Percentiles rank a stretch among this genome's conserved stretches.
These are phyloP conservation scores for Bombus confusus DNA, from an alignment of 1,140 invertebrate species.

Conservation along the genomic window DNA sequence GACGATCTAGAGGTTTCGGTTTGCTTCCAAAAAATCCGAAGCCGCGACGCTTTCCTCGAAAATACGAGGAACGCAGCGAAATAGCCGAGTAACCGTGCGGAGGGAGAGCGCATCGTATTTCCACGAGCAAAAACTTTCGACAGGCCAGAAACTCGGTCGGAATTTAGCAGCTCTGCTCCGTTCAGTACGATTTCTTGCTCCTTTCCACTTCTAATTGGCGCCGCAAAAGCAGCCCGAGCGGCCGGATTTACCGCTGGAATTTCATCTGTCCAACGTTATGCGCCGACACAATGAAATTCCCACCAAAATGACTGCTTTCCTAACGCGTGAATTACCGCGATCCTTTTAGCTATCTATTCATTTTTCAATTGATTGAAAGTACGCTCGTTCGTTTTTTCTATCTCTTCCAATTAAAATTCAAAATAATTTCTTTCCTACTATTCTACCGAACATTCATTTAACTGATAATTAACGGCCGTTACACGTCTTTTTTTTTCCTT, in stretches of 20 bases:
- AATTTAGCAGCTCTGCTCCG: constrained; percentile 17
- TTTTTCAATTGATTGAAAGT: background rate
- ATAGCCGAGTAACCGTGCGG: background rate
- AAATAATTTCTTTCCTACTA: background rate
- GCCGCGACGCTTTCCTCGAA: no score
- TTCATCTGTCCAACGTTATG: background rate
- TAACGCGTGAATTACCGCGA: background rate
- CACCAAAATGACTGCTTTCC: background rate
- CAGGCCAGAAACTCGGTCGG: constrained; percentile 29
- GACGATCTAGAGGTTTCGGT: no score
- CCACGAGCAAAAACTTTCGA: constrained; percentile 5
- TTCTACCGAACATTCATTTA: background rate
- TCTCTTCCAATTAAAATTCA: background rate
- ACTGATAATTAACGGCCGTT: no score
- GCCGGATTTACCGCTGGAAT: constrained; percentile 15
- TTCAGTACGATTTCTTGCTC: constrained; percentile 25
- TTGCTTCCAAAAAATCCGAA: background rate
- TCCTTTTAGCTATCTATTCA: background rate
- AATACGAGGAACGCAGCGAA: background rate
- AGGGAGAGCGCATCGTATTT: background rate
- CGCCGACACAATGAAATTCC: constrained; percentile 24
- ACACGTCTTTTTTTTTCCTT: background rate
- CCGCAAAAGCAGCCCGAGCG: background rate
- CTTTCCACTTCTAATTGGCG: constrained; percentile 34
- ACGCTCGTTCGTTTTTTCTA: background rate